Evolutionary conservation across 2,113 vertebrate genomes (phyloP).

Genomic region (Aramus guarauna): DNA sequence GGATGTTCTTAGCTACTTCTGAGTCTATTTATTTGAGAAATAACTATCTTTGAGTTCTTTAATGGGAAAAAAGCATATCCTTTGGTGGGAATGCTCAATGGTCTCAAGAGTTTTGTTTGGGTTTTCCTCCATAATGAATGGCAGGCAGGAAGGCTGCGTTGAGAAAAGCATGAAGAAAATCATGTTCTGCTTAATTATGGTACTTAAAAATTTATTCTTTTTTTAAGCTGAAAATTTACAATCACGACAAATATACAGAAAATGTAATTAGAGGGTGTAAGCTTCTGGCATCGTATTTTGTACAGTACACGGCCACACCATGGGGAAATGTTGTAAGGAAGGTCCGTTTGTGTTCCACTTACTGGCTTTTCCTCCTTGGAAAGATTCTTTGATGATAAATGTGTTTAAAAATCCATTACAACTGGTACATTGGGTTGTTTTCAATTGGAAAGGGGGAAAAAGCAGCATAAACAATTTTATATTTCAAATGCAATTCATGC

Average conservation of each 20-base stretch:
- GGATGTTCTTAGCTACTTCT: neutral
- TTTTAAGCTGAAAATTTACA: neutral
- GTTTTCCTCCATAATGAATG: neutral
- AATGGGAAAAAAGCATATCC: neutral
- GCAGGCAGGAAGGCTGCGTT: neutral
- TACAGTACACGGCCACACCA: neutral
- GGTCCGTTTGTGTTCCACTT: neutral
- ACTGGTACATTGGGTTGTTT: slow-evolving; percentile 1
- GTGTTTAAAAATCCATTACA: slow-evolving; percentile 55
- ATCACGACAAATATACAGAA: neutral
- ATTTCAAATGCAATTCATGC: slow-evolving; percentile 53
- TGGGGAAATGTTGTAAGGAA: neutral
- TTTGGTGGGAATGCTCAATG: neutral
- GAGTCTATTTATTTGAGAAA: neutral
- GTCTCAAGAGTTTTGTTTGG: neutral
- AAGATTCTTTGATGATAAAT: slow-evolving; percentile 21
- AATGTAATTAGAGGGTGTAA: neutral
- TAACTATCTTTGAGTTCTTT: neutral
- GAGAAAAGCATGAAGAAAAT: neutral
- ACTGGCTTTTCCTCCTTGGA: neutral
- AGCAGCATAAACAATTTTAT: slow-evolving; percentile 45
- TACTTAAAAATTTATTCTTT: neutral
- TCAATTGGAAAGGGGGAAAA: slow-evolving; percentile 2
- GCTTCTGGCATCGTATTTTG: neutral
- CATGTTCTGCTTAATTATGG: neutral